Evolutionary conservation across 2,797 vertebrate genomes (phyloP).

Genomic region (Diglossa cyanea): DNA sequence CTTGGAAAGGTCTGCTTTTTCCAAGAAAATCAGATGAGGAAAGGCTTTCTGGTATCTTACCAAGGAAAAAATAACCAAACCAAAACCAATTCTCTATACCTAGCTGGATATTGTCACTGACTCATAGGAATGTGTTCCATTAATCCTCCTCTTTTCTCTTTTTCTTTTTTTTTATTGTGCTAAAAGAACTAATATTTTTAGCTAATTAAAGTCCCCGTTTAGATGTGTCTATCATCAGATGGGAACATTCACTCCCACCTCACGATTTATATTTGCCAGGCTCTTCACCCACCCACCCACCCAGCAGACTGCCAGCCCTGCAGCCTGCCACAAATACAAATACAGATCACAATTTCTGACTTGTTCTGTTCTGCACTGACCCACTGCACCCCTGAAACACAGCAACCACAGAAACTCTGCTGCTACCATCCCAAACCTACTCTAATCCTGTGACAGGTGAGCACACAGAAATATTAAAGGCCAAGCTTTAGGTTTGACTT

Average conservation of each 20-base stretch:
- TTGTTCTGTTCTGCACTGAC: background rate
- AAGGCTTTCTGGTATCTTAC: background rate
- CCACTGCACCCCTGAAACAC: background rate
- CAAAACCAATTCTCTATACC: background rate
- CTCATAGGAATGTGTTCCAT: background rate
- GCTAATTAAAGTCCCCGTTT: background rate
- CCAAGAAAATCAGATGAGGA: background rate
- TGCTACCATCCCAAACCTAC: background rate
- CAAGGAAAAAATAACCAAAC: background rate
- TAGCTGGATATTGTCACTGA: background rate
- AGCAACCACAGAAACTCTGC: background rate
- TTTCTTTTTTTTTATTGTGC: background rate
- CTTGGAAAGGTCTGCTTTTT: background rate
- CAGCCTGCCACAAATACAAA: background rate
- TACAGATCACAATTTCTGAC: background rate
- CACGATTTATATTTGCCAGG: background rate
- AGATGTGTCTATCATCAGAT: background rate
- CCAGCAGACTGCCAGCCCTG: background rate
- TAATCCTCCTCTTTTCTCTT: background rate
- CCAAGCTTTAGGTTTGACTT: background rate
- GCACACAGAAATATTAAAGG: background rate
- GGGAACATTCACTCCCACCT: background rate
- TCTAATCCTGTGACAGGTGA: background rate
- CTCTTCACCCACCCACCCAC: background rate
- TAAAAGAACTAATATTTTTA: constrained; percentile 14